Evolutionary conservation across 2,888 invertebrate species (phyloP), one percentile per base, ranked within the genome.

Genomic region (Microctonus brassicae): DNA sequence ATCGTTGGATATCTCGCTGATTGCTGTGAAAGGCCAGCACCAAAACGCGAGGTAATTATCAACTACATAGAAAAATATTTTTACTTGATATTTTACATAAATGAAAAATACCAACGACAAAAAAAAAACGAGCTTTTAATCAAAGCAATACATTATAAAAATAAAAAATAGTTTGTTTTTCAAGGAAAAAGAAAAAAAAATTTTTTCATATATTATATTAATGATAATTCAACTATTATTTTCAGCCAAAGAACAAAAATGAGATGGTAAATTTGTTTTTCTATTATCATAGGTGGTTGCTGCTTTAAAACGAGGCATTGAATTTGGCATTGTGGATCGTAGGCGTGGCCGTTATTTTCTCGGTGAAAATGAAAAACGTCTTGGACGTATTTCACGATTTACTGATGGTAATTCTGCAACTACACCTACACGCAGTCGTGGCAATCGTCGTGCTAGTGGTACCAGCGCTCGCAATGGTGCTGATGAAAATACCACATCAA

Each of bases 311-410:
- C 79, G 80, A 7, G 75, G 78, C 24, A 74, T 82, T 0, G 80
- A 82, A 63, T 81, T 80, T 63, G 81, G 80, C 6, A 75, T 82
- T 24, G 67, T 82, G 70, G 80, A 79, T 47, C 74, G 75, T 26
- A 74, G 69, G 6, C 73, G 75, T 11, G 82, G 80, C 20, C 77
- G 78, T 63, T 82, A 81, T 62, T 74, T 76, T 33, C 60, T 79
- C 20, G 34, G 65, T 13, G 29, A 60, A 5, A 71, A 65, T 53
- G 66, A 62, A 22, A 73, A 69, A 66, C 69, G 42, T 57, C 64
- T 42, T 39, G 57, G 34, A 42, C 55, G 57, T 66, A 13, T 34
- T 53, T 57, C 57, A 39, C n/a, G n/a, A 33, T 58, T 58, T 24
- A n/a, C 13, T 10, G n/a, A 58, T 58, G 26, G 10, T 3, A 58